Base-by-base conservation (phyloP, 2,888 invertebrate genomes). In the Lepidochrysops patricia region DNA sequence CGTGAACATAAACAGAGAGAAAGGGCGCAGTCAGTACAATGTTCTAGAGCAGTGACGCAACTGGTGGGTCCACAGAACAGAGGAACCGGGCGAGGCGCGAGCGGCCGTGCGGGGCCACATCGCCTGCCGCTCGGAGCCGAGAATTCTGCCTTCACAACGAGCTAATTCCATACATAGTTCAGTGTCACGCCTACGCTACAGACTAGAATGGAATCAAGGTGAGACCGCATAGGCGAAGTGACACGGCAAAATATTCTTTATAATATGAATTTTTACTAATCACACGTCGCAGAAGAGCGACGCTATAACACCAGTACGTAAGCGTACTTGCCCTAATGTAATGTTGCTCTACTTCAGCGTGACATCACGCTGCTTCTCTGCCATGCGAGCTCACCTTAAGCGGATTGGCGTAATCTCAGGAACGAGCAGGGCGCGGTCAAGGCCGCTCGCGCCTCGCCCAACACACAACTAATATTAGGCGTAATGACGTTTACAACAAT, bases 1-100 rank as follows among this genome's bases (percentile, higher is more conserved):
- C 85, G 89, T 88, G 92, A 92, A 92, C 92, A 93, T 93, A 91
- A 91, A 92, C 91, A 91, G 91, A 91, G 91, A 90, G 90, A 90
- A 89, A 87, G 88, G 86, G 76, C 88, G 86, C 84, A 90, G 84
- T 89, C 88, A 90, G 88, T 89, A 84, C 76, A 79, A 79, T 82
- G 72, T 79, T 82, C 82, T 84, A 87, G 75, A 81, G 77, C 78
- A 77, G 73, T 74, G 73, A 75, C 76, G 73, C 79, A 81, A 80
- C 78, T 78, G 73, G 78, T 74, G 71, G 79, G 81, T 73, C 77
- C 79, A 78, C 78, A 74, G 73, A 73, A 79, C 76, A 72, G 69
- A 75, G 76, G 79, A 76, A 70, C 73, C 70, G 72, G 75, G 79
- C 79, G 71, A 65, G 65, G 72, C 76, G 76, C 71, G 77, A 79